phyloP scores from a whole-genome alignment of 30 jellyfish, hydroid and myxozoan species.

The Pseudorhiza aurosa region DNA sequence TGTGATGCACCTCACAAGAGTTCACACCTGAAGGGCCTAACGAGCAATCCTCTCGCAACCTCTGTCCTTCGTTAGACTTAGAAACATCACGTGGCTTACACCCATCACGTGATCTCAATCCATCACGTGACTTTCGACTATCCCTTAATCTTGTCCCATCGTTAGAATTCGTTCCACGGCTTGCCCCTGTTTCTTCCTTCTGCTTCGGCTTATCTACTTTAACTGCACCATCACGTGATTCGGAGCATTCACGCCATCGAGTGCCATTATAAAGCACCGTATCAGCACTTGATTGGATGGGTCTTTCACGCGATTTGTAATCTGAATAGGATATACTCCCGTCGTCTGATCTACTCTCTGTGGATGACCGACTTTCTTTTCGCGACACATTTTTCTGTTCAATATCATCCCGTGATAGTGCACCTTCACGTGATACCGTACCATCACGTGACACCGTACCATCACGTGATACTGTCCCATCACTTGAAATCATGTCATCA shows the following conservation, averaged over 20 bases:
- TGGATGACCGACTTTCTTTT: conserved; percentile 12
- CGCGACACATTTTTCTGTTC: neutral
- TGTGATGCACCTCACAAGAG: conserved; percentile 10
- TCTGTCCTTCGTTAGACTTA: neutral
- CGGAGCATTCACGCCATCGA: conserved; percentile 6
- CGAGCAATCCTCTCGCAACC: neutral
- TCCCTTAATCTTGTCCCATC: neutral
- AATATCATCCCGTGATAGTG: conserved; percentile 13
- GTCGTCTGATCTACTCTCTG: conserved; percentile 23
- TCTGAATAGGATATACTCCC: neutral
- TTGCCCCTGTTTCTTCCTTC: neutral
- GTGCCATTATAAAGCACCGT: neutral
- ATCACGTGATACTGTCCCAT: conserved; percentile 13
- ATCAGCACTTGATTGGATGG: neutral
- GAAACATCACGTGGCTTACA: conserved; percentile 16
- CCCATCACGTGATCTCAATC: neutral
- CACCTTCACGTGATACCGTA: neutral
- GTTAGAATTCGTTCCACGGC: neutral
- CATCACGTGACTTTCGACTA: conserved; percentile 5
- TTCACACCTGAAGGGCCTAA: conserved; percentile 19
- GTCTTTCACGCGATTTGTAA: neutral
- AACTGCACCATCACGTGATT: neutral
- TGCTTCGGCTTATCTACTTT: neutral
- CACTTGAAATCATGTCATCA: conserved; percentile 21
- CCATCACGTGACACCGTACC: conserved; percentile 11